Evolutionary conservation across 2,797 vertebrate genomes (phyloP).

Genomic region (Aulostomus chinensis): DNA sequence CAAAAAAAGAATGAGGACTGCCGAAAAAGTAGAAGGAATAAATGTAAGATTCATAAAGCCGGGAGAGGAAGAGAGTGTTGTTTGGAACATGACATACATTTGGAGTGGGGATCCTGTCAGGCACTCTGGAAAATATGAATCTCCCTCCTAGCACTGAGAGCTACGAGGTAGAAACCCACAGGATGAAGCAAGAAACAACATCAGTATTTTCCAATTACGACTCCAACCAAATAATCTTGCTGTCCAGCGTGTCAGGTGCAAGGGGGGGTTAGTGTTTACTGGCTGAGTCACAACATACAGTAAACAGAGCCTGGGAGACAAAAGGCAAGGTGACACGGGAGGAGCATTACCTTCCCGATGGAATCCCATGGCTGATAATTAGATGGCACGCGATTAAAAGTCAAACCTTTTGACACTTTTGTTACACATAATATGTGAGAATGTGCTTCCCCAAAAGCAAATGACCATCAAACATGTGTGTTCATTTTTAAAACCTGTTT

Average conservation of each 20-base stretch:
- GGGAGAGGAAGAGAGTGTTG: conserved; percentile 41
- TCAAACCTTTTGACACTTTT: not conserved
- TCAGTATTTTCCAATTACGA: conserved; percentile 34
- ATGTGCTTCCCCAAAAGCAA: conserved; percentile 3
- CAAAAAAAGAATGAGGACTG: conserved; percentile 36
- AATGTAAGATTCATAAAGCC: conserved; percentile 66
- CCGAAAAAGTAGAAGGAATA: conserved; percentile 34
- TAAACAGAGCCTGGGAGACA: conserved; percentile 14
- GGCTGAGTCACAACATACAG: conserved; percentile 9
- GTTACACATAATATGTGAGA: conserved; percentile 9
- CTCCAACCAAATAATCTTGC: conserved; percentile 12
- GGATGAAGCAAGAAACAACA: conserved; percentile 37
- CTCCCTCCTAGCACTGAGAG: conserved; percentile 2
- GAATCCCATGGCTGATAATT: not conserved
- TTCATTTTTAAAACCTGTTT: too few relatives aligned
- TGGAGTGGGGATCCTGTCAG: conserved; percentile 40
- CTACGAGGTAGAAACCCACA: conserved; percentile 4
- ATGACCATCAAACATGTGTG: conserved; percentile 9
- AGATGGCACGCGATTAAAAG: conserved; percentile 24
- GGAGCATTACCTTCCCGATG: conserved; percentile 6
- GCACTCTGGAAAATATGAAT: conserved; percentile 30
- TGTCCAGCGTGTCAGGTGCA: conserved; percentile 15
- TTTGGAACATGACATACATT: conserved; percentile 55
- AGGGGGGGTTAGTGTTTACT: too few relatives aligned
- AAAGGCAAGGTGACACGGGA: conserved; percentile 26